Base-by-base conservation (phyloP, 2,888 invertebrate species). In the Agrotis clavis region DNA sequence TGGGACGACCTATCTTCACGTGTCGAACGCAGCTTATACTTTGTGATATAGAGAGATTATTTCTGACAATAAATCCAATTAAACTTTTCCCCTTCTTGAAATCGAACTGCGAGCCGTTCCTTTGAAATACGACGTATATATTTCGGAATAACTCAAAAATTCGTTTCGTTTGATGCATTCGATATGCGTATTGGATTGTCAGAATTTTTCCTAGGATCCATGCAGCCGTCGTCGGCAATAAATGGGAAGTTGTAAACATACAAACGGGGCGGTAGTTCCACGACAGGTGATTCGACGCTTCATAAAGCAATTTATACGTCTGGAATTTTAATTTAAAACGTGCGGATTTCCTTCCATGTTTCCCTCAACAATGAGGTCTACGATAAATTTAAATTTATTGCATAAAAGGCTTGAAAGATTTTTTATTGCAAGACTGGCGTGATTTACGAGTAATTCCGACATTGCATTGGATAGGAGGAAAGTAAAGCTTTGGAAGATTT, bases 41-140 rank as follows among this genome's bases (percentile, higher is more conserved):
- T 14, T 13, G 25, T 47, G 47, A 51, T 77, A 48, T 25, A 62
- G 19, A 48, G 47, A 21, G 62, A 71, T 81, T 78, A 71, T 77
- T 66, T 66, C 71, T 59, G 61, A 77, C 77, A 81, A 81, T 59
- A 81, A 63, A 78, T 66, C 62, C 54, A 70, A 81, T 81, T 81
- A 77, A 70, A 77, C 54, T 77, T 77, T 77, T 45, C 51, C 21
- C n/a, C 30, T 53, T 53, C 45, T 53, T 11, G 19, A 62, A 47
- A 62, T 54, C 48, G 30, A 61, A 81, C 53, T 47, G 6, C 16
- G 18, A 16, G n/a, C 0, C 6, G 35, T 41, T 21, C n/a, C 13
- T 56, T 60, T 14, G 41, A 41, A 67, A 75, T 60, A n/a, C 25
- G 19, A 48, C 60, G 21, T 9, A 53, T 25, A 47, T 25, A 61